phyloP scores from a whole-genome alignment of 2,797 vertebrate species.

The Numenius phaeopus region DNA sequence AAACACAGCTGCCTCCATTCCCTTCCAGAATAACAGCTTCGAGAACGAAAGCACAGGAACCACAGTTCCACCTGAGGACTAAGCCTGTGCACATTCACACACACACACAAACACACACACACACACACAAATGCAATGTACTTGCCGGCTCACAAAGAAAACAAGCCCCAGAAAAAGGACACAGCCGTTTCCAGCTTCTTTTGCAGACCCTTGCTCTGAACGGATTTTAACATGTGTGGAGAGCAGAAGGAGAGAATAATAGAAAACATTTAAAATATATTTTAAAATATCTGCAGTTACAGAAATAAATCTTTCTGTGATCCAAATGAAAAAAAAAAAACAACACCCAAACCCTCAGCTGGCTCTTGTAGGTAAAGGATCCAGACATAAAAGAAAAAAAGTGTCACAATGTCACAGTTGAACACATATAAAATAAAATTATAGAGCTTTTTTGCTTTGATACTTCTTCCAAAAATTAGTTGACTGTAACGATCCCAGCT shows the following conservation, averaged over 20 bases:
- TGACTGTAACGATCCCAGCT: slow-evolving; percentile 47
- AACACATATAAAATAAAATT: slow-evolving; percentile 33
- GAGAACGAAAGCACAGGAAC: slow-evolving; percentile 95
- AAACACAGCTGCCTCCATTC: slow-evolving; percentile 99
- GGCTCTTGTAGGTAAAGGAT: slow-evolving; percentile 33
- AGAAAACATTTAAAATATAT: slow-evolving; percentile 75
- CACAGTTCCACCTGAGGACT: slow-evolving; percentile 98
- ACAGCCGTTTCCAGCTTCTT: slow-evolving; percentile 23
- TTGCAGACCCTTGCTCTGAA: slow-evolving; percentile 58
- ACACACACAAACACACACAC: background rate
- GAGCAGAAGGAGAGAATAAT: slow-evolving; percentile 70
- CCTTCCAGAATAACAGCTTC: slow-evolving; percentile 99
- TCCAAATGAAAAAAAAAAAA: background rate
- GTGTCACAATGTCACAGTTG: background rate
- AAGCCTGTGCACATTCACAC: slow-evolving; percentile 80
- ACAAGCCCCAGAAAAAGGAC: slow-evolving; percentile 66
- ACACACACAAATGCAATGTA: slow-evolving; percentile 1
- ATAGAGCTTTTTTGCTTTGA: background rate
- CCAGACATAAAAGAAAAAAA: slow-evolving; percentile 21
- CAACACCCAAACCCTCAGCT: background rate
- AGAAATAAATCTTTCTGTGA: slow-evolving; percentile 58
- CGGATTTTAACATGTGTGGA: slow-evolving; percentile 71
- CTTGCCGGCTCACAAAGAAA: slow-evolving; percentile 75
- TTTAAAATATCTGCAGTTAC: slow-evolving; percentile 62
- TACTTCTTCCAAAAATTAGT: slow-evolving; percentile 12